phyloP scores from a whole-genome alignment of 2,797 vertebrate genomes.

The Scolopax rusticola region DNA sequence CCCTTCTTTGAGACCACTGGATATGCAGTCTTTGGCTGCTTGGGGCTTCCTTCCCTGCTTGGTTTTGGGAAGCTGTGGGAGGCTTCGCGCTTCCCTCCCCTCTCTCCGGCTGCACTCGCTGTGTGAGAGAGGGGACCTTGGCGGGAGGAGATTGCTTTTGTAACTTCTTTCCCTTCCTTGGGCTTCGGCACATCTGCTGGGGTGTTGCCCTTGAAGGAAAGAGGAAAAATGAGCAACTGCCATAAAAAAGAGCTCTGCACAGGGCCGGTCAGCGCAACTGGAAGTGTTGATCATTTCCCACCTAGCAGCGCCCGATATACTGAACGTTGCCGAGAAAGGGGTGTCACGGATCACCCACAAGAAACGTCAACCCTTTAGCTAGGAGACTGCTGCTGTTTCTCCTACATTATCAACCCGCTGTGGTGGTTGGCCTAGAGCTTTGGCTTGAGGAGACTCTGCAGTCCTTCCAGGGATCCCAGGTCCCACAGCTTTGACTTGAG shows the following conservation, averaged over 20 bases:
- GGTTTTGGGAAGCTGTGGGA: too few relatives aligned
- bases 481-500: neutral
- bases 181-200: neutral
- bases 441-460: neutral
- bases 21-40: too few relatives aligned
- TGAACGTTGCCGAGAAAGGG: neutral
- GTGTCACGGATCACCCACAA: neutral
- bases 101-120: neutral
- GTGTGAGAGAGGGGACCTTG: neutral
- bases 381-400: neutral
- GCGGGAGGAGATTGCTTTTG: neutral
- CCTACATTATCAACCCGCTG: neutral
- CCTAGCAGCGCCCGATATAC: neutral
- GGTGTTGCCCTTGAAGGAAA: slow-evolving; percentile 43
- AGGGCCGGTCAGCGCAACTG: neutral
- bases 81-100: too few relatives aligned
- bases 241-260: neutral
- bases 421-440: neutral
- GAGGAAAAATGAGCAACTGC: neutral
- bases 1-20: neutral
- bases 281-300: neutral
- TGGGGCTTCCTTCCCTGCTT: too few relatives aligned
- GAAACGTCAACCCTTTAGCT: neutral
- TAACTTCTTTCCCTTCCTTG: neutral
- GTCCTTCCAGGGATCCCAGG: neutral